Conservation (phyloP, 1,140 invertebrate genomes). For the Caenorhabditis brenneri region DNA sequence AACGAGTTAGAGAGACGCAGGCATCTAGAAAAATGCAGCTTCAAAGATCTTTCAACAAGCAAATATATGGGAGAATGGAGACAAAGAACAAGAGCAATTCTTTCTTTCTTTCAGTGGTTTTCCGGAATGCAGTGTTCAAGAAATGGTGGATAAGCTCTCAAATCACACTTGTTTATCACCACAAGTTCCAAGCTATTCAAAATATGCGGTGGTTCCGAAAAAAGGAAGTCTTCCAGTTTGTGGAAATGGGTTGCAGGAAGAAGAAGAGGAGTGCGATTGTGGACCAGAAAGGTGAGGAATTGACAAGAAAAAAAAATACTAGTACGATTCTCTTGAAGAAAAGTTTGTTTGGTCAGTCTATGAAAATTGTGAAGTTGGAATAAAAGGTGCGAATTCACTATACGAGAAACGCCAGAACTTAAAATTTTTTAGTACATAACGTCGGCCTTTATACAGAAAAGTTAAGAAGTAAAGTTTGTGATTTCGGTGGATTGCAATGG, state of each 20-base stretch:
- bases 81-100: not conserved
- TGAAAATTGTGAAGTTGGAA: too few species aligned
- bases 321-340: too few species aligned
- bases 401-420: too few species aligned
- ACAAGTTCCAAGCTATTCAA: slow-evolving; percentile 13
- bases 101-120: slow-evolving; percentile 46
- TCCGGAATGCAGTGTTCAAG: slow-evolving; percentile 52
- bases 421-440: too few species aligned
- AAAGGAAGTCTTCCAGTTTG: slow-evolving; percentile 52
- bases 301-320: not conserved
- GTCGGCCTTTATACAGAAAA: too few species aligned
- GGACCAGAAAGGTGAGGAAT: slow-evolving; percentile 42
- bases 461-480: too few species aligned
- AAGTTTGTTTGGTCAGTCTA: too few species aligned
- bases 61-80: not conserved
- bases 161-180: slow-evolving; percentile 27
- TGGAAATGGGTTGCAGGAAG: slow-evolving; percentile 54
- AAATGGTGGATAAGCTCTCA: slow-evolving; percentile 29
- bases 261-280: slow-evolving; percentile 55
- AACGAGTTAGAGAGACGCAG: not conserved
- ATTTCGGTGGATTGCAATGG: too few species aligned
- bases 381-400: too few species aligned
- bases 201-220: slow-evolving; percentile 28
- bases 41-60: slow-evolving; percentile 27
- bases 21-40: not conserved